Conservation (phyloP, 2,888 invertebrate species). For the Dasysyrphus tricinctus region DNA sequence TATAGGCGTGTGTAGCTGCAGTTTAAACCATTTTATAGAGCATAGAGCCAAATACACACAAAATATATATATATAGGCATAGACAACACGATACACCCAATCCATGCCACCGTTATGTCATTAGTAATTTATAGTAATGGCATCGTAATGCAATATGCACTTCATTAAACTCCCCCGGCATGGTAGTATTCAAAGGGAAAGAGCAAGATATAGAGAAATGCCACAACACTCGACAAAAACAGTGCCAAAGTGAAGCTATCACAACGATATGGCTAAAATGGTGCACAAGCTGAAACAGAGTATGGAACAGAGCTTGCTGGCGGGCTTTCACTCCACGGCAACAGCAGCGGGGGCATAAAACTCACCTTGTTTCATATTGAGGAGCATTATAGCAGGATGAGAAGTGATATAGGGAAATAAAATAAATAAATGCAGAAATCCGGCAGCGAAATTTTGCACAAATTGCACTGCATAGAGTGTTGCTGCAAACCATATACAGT, state of each 20-base stretch:
- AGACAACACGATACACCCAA: slow-evolving; percentile 59
- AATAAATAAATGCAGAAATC: slow-evolving; percentile 75
- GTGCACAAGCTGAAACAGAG: slow-evolving; percentile 31
- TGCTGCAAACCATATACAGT: slow-evolving; percentile 21
- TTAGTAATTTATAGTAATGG: slow-evolving; percentile 76
- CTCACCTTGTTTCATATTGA: slow-evolving; percentile 34
- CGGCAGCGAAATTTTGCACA: slow-evolving; percentile 71
- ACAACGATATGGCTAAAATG: slow-evolving; percentile 44
- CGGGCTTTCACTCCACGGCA: slow-evolving; percentile 11
- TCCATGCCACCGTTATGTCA: slow-evolving; percentile 66
- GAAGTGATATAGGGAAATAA: slow-evolving; percentile 54
- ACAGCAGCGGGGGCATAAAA: neutral
- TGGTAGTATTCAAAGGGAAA: neutral
- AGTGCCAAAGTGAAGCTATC: slow-evolving; percentile 67
- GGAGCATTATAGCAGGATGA: neutral
- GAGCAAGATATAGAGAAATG: neutral
- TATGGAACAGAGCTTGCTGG: slow-evolving; percentile 2
- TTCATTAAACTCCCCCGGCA: slow-evolving; percentile 71
- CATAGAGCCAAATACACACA: slow-evolving; percentile 1
- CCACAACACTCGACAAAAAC: slow-evolving; percentile 17
- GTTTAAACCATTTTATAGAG: slow-evolving; percentile 26
- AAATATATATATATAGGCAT: slow-evolving; percentile 1
- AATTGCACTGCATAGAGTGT: slow-evolving; percentile 47
- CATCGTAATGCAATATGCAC: slow-evolving; percentile 76
- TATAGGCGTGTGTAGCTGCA: slow-evolving; percentile 41